Conservation (phyloP, 2,888 invertebrate species). For the Torymus texanus region DNA sequence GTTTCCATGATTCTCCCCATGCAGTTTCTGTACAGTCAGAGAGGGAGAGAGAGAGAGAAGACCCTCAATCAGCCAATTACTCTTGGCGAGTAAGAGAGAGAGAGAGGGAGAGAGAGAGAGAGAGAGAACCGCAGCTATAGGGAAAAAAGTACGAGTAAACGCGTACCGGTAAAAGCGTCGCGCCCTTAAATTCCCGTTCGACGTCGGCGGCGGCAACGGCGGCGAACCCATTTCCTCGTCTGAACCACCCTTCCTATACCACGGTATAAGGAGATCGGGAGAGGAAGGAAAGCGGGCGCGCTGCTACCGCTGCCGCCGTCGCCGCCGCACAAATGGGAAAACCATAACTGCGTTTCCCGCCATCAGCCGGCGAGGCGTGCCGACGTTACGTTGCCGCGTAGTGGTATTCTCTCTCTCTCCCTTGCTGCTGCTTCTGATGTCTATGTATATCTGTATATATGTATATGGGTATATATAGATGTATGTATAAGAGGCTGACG, state of each 20-base stretch:
- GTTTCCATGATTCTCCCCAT: neutral
- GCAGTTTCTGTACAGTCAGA: neutral
- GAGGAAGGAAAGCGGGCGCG: neutral
- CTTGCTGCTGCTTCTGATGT: too few relatives aligned
- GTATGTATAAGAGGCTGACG: neutral
- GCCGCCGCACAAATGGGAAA: conserved; percentile 20
- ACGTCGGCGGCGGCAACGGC: neutral
- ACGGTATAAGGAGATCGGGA: neutral
- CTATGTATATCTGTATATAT: too few relatives aligned
- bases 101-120: conserved; percentile 8
- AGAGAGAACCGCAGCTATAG: too few relatives aligned
- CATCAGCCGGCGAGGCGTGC: neutral
- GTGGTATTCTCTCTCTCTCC: too few relatives aligned
- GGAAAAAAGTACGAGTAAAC: neutral
- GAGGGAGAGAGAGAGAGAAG: conserved; percentile 8
- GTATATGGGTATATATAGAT: neutral
- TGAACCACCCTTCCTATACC: too few relatives aligned
- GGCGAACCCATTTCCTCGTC: conserved; percentile 1
- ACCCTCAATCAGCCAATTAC: conserved; percentile 38
- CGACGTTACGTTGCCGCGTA: too few relatives aligned
- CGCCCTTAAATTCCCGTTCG: conserved; percentile 15
- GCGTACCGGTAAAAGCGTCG: conserved; percentile 24
- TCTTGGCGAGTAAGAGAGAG: too few relatives aligned
- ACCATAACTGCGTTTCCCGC: conserved; percentile 32
- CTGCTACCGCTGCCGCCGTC: neutral